Base-by-base conservation (phyloP, 1,140 invertebrate genomes). In the Bombus impatiens region DNA sequence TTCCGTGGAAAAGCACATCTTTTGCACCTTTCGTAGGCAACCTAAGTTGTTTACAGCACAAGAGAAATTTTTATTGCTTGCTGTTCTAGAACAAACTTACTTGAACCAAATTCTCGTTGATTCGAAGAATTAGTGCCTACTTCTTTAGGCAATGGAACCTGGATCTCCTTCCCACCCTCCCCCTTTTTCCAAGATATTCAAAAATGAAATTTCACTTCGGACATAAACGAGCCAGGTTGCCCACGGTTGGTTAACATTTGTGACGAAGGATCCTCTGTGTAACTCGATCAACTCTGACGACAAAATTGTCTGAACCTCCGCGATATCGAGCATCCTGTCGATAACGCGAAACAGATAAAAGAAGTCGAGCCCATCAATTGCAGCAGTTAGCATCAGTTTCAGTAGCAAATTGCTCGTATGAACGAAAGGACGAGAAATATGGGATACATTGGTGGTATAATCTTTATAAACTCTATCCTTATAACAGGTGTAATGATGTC, bases 261-360 rank as follows among this genome's bases (percentile, higher is more conserved):
- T 13, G 59, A n/a, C 10, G 59, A 13, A n/a, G 59, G 0, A 62
- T 62, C 59, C 59, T 12, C 59, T n/a, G 9, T 62, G 3, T n/a
- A 62, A n/a, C 28, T 62, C 59, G 28, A 62, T 62, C 10, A 62
- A 62, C 59, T n/a, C 28, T n/a, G 59, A n/a, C 10, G 4, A n/a
- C 47, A 8, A 18, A 67, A 67, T 35, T 18, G 2, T 32, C 65
- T 67, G 47, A 53, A 22, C 47, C 18, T 53, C 47, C 18, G 32
- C 22, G 65, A 57, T 70, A 71, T 35, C n/a, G 28, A 13, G 44
- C 76, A 88, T 89, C 88, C 79, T 77, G 87, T 75, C 28, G 77
- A 77, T 82, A 82, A 65, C 59, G 67, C 42, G 57, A 5, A 8
- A n/a, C 12, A n/a, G 47, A 53, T 53, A 53, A 53, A 53, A 53